Conservation (phyloP, 2,888 invertebrate species). For the Sesia apiformis region DNA sequence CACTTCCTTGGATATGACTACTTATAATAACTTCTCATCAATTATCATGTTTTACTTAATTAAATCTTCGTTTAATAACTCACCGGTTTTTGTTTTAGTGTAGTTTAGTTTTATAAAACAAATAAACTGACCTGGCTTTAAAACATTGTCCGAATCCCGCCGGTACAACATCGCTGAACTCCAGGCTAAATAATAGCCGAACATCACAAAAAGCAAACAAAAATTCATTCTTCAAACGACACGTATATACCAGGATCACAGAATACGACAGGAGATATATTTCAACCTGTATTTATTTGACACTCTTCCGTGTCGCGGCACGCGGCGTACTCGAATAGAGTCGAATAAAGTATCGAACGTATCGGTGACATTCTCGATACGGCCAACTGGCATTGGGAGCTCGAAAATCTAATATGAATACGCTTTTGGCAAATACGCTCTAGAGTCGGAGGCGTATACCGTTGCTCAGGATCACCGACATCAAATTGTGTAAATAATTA, state of each 20-base stretch:
- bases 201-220: slow-evolving; percentile 58
- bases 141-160: slow-evolving; percentile 55
- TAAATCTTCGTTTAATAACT: too few relatives aligned
- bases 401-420: slow-evolving; percentile 71
- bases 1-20: too few relatives aligned
- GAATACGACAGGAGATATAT: slow-evolving; percentile 55
- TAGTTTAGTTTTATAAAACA: slow-evolving; percentile 4
- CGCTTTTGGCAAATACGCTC: slow-evolving; percentile 56
- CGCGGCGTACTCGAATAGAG: slow-evolving; percentile 44
- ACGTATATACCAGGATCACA: slow-evolving; percentile 56
- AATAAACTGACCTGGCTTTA: slow-evolving; percentile 54
- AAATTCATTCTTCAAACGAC: slow-evolving; percentile 64
- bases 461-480: slow-evolving; percentile 1
- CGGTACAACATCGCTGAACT: slow-evolving; percentile 57
- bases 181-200: slow-evolving; percentile 52
- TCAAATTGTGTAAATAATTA: too few relatives aligned
- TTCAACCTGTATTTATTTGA: slow-evolving; percentile 68
- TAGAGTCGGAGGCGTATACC: slow-evolving; percentile 1
- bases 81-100: too few relatives aligned
- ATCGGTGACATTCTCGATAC: slow-evolving; percentile 61
- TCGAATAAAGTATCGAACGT: slow-evolving; percentile 64
- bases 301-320: slow-evolving; percentile 55
- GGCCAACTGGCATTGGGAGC: slow-evolving; percentile 51
- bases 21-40: too few relatives aligned
- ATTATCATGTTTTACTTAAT: too few relatives aligned